Conservation (phyloP, 1,140 invertebrate genomes). For the Drosophila murphyi region DNA sequence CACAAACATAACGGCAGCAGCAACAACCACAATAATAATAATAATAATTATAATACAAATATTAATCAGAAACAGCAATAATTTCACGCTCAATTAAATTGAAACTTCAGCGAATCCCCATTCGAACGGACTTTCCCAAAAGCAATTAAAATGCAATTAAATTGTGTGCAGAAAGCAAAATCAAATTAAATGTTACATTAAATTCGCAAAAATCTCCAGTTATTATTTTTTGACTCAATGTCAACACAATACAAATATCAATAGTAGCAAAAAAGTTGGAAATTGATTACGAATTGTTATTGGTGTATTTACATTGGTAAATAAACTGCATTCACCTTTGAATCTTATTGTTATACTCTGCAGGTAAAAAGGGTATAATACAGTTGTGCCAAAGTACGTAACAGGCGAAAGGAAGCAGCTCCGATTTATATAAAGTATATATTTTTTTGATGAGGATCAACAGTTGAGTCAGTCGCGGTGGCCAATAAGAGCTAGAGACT, state of each 20-base stretch:
- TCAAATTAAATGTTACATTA: slow-evolving; percentile 47
- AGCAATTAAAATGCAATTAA: slow-evolving; percentile 76
- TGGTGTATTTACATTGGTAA: slow-evolving; percentile 37
- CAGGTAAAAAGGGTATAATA: too few species aligned
- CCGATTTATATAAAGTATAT: too few species aligned
- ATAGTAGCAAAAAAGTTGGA: slow-evolving; percentile 11
- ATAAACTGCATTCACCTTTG: slow-evolving; percentile 42
- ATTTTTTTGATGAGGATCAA: too few species aligned
- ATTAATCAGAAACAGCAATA: not conserved
- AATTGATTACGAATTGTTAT: slow-evolving; percentile 40
- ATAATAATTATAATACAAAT: slow-evolving; percentile 20
- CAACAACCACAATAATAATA: not conserved
- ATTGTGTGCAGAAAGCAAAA: slow-evolving; percentile 35
- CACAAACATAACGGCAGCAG: not conserved
- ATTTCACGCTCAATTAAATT: slow-evolving; percentile 57
- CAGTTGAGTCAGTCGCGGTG: too few species aligned
- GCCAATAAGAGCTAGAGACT: too few species aligned
- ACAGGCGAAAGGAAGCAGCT: too few species aligned
- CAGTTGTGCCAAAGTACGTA: too few species aligned
- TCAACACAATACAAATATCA: slow-evolving; percentile 1
- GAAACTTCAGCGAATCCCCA: slow-evolving; percentile 9
- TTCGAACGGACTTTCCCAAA: slow-evolving; percentile 11
- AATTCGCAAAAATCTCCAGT: slow-evolving; percentile 4
- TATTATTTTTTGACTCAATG: slow-evolving; percentile 7
- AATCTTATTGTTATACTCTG: too few species aligned